Evolutionary conservation across 2,888 invertebrate species (phyloP), one percentile per base, ranked within the genome.

Genomic region (Chymomyza caudatula): DNA sequence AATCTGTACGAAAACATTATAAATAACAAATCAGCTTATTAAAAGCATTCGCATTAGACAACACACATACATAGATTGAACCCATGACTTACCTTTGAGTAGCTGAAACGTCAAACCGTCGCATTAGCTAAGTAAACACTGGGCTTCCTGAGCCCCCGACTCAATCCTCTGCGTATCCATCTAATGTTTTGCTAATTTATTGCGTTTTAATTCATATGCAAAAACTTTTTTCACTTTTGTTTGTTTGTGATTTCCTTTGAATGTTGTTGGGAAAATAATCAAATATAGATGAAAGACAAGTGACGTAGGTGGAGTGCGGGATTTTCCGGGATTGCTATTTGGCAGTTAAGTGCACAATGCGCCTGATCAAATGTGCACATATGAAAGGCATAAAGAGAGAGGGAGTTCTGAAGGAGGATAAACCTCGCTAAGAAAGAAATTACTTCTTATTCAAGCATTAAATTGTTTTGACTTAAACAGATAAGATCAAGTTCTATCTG

Each of bases 371-470:
- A 66, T 66, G 68, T 66, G 63, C 67, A 63, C 69, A 71, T 71
- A 63, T 57, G 29, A 51, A 60, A 19, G 8, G 1, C 23, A 29
- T 23, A 61, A 58, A 29, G 8, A 22, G 6, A 20, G 8, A 49
- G 47, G 25, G 44, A 51, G 51, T 20, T 22, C 52, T 47, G n/a
- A 3, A 22, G 29, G 37, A 52, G 43, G 51, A 63, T 49, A 44
- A 63, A 47, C 54, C 25, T 6, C 20, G 11, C 25, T 19, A 55
- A 37, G 25, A 73, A 74, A 77, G 73, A 76, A 85, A 84, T 88
- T 86, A 89, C 89, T 85, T 87, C 78, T 88, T 88, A 89, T 89
- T 89, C 88, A 88, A 78, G 89, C 90, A 89, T 88, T 88, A 89
- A 89, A 89, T 89, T 89, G 89, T 88, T 88, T 88, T 88, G 88